Percentiles rank a stretch among this genome's conserved stretches.
Evolutionary conservation across 2,113 vertebrate species (phyloP).

Genomic region (Thryonomys swinderianus): DNA sequence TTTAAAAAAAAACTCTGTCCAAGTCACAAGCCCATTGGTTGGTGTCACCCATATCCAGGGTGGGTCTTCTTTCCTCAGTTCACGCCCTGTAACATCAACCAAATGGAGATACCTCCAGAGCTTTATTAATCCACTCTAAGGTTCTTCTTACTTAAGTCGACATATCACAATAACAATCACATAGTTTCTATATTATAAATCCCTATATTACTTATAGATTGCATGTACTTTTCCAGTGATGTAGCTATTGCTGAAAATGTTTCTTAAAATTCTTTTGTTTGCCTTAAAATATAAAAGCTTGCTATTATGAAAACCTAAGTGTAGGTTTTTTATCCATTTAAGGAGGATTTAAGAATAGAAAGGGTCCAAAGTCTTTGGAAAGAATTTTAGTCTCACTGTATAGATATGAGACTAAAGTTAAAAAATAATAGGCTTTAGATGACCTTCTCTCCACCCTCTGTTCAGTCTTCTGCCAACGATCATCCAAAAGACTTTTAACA

Average conservation of each 20-base stretch:
- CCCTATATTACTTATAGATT: neutral
- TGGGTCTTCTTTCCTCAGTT: neutral
- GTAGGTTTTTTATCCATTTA: conserved; percentile 4
- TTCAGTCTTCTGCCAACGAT: neutral
- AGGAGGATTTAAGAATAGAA: neutral
- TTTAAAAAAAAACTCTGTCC: no score
- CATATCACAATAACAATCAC: neutral
- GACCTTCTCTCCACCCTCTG: neutral
- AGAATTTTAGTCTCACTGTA: conserved; percentile 37
- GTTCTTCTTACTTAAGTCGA: neutral
- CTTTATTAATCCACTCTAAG: neutral
- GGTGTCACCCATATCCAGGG: neutral
- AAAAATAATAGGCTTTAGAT: conserved; percentile 6
- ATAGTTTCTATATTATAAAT: neutral
- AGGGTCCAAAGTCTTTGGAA: neutral
- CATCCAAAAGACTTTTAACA: neutral
- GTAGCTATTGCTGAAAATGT: neutral
- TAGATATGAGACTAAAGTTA: neutral
- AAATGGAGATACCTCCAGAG: neutral
- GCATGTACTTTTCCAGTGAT: neutral
- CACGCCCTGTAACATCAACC: neutral
- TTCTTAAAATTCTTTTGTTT: conserved; percentile 31
- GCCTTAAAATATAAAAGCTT: conserved; percentile 2
- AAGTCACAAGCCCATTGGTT: neutral
- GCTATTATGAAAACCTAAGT: neutral